Conservation (phyloP, 2,797 vertebrate species). For the Chrosomus eos region DNA sequence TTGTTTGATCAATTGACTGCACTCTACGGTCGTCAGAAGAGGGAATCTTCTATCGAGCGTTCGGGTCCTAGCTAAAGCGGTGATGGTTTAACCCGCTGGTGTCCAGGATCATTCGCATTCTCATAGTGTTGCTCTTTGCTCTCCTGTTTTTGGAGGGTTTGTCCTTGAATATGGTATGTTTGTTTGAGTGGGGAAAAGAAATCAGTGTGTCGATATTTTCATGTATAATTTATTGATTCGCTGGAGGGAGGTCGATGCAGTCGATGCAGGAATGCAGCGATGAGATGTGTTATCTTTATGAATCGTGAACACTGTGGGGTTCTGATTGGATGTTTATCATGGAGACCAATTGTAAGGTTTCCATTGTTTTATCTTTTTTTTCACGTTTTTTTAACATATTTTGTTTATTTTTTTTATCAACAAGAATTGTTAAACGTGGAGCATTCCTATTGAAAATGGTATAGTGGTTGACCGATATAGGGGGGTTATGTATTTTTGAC, state of each 20-base stretch:
- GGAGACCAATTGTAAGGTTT: slow-evolving; percentile 28
- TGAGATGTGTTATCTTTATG: not conserved
- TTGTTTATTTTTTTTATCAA: not conserved
- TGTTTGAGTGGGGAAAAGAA: slow-evolving; percentile 51
- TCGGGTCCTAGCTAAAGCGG: not conserved
- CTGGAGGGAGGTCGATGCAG: slow-evolving; percentile 18
- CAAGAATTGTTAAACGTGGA: slow-evolving; percentile 24
- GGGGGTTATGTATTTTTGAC: not conserved
- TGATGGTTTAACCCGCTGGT: not conserved
- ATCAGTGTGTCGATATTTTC: slow-evolving; percentile 56
- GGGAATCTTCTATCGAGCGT: not conserved
- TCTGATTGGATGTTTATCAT: slow-evolving; percentile 27
- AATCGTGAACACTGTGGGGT: not conserved
- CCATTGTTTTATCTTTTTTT: not conserved
- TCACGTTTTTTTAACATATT: not conserved
- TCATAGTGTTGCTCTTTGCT: slow-evolving; percentile 15
- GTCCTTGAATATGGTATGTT: slow-evolving; percentile 27
- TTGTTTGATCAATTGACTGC: slow-evolving; percentile 7
- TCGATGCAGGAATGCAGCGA: not conserved
- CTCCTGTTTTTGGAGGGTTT: slow-evolving; percentile 8
- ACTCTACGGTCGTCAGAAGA: not conserved
- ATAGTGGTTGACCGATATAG: slow-evolving; percentile 2
- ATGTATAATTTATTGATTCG: slow-evolving; percentile 36
- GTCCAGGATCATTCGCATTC: not conserved
- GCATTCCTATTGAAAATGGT: slow-evolving; percentile 14